These are phyloP conservation scores for Malacosoma neustria DNA, from an alignment of 2,888 invertebrate species.

Conservation along the genomic window DNA sequence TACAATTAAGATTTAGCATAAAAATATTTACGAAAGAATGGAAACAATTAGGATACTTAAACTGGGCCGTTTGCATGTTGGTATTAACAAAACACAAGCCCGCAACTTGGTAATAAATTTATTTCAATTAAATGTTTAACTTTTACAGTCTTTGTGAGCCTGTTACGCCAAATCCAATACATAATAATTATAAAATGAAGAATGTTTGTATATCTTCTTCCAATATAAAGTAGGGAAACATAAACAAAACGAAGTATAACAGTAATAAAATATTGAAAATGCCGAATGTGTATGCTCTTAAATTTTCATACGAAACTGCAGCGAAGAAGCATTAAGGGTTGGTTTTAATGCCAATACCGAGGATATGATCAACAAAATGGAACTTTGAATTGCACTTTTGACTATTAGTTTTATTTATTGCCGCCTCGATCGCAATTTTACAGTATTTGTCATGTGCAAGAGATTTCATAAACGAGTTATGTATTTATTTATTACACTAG, in stretches of 20 bases:
- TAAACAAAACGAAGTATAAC: slow-evolving; percentile 20
- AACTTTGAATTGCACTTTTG: neutral
- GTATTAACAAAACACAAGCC: no score
- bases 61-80: no score
- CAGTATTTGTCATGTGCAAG: neutral
- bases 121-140: no score
- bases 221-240: slow-evolving; percentile 14
- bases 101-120: no score
- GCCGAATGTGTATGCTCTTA: neutral
- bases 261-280: neutral
- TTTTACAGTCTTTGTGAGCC: no score
- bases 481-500: neutral
- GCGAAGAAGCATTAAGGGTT: neutral
- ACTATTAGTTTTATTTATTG: neutral
- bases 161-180: no score
- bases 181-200: no score
- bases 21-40: no score
- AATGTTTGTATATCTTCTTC: no score
- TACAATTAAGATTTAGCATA: no score
- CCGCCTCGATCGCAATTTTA: neutral
- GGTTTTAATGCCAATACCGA: neutral
- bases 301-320: neutral
- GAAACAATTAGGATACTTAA: no score
- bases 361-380: neutral
- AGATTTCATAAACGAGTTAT: neutral